A percentile compares a stretch with the other conserved stretches of the same genome.
These are phyloP conservation scores for Pandion haliaetus DNA, from an alignment of 2,113 vertebrate genomes.

Conservation along the genomic window DNA sequence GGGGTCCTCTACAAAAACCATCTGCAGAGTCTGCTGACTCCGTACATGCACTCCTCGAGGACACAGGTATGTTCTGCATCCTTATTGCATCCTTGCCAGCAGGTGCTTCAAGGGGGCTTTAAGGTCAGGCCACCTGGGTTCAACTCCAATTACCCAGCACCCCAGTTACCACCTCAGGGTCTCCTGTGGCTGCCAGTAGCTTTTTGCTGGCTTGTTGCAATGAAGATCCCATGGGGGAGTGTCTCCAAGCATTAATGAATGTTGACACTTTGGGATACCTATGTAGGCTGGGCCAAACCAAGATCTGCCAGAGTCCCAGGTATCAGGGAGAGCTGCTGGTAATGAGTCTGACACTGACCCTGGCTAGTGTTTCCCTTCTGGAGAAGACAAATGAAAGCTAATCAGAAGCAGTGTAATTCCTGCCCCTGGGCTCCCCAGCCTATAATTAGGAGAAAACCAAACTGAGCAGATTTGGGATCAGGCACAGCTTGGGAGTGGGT, in stretches of 20 bases:
- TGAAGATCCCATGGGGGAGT: too few species aligned
- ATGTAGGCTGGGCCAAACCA: neutral
- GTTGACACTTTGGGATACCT: accelerated
- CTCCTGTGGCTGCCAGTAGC: neutral
- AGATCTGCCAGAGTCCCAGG: neutral
- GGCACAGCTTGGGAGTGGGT: neutral
- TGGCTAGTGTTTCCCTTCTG: neutral
- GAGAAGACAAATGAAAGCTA: neutral
- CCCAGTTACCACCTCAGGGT: neutral
- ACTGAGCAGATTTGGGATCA: neutral
- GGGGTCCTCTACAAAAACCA: neutral
- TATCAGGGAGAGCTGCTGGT: neutral
- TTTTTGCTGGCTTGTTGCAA: neutral
- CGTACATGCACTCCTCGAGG: neutral
- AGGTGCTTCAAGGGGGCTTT: neutral
- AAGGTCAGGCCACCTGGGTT: neutral
- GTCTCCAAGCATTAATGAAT: neutral
- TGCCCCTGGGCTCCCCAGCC: neutral
- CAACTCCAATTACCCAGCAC: neutral
- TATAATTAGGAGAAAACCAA: neutral
- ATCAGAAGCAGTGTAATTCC: neutral
- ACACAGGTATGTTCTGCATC: neutral
- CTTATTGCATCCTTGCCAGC: neutral
- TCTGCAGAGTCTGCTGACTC: neutral
- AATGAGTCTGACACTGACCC: neutral